Evolutionary conservation across 2,113 vertebrate species (phyloP).

Genomic region (Ornithorhynchus anatinus): DNA sequence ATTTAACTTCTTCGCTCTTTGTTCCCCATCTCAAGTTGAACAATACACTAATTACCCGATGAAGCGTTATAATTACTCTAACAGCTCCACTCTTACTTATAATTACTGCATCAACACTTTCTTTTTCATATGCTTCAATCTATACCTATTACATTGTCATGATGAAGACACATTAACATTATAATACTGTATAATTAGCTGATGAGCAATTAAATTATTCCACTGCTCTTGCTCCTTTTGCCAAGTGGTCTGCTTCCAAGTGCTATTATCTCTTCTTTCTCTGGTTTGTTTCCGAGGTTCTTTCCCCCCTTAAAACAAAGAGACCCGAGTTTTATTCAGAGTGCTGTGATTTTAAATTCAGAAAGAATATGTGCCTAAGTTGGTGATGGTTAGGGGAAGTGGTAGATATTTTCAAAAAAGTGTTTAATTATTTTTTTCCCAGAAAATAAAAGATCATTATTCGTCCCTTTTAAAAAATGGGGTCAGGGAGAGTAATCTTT

Average conservation of each 20-base stretch:
- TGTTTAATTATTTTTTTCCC: slow-evolving; percentile 45
- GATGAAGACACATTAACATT: slow-evolving; percentile 91
- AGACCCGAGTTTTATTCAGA: slow-evolving; percentile 62
- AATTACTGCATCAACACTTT: slow-evolving; percentile 86
- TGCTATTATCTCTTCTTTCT: slow-evolving; percentile 74
- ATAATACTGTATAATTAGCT: slow-evolving; percentile 91
- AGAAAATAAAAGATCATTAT: slow-evolving; percentile 16
- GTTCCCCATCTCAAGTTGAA: slow-evolving; percentile 82
- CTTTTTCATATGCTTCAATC: slow-evolving; percentile 79
- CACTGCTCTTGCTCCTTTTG: slow-evolving; percentile 82
- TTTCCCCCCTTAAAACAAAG: slow-evolving; percentile 50
- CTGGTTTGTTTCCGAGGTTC: slow-evolving; percentile 68
- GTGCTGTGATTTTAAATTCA: slow-evolving; percentile 65
- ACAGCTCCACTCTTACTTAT: slow-evolving; percentile 82
- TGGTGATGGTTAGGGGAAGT: slow-evolving; percentile 19
- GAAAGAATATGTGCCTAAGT: slow-evolving; percentile 37
- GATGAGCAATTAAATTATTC: slow-evolving; percentile 96
- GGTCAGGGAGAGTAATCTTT: not conserved
- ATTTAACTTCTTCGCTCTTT: slow-evolving; percentile 85
- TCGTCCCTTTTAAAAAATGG: slow-evolving; percentile 14
- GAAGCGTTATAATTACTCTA: slow-evolving; percentile 94
- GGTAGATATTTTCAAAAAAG: slow-evolving; percentile 38
- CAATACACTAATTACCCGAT: slow-evolving; percentile 90
- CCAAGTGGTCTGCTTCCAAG: slow-evolving; percentile 80
- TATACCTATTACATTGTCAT: slow-evolving; percentile 87